Percentiles rank a stretch among this genome's conserved stretches.
These are phyloP conservation scores for Andrena cerasifolii DNA, from an alignment of 1,140 invertebrate genomes.

Conservation along the genomic window DNA sequence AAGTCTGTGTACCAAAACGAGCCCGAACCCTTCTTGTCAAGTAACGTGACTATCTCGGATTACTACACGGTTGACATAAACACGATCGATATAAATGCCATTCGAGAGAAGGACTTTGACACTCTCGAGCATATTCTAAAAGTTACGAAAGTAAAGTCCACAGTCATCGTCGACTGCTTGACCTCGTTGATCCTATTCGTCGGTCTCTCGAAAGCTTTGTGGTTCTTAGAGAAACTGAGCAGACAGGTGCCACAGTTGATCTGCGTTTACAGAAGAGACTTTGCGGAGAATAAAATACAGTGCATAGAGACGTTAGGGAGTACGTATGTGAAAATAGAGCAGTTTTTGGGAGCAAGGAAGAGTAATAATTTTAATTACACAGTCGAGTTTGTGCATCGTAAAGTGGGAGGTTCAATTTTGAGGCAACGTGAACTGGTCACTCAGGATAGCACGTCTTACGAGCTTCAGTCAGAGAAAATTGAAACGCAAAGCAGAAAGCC, in stretches of 20 bases:
- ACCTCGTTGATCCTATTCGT: constrained; percentile 71
- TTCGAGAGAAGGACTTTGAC: constrained; percentile 57
- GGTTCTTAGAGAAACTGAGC: constrained; percentile 73
- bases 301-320: constrained; percentile 75
- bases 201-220: constrained; percentile 68
- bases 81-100: constrained; percentile 2
- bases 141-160: constrained; percentile 45
- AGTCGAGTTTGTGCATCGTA: constrained; percentile 65
- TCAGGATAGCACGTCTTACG: constrained; percentile 69
- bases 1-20: constrained; percentile 58
- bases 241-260: constrained; percentile 71
- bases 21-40: constrained; percentile 53
- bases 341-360: constrained; percentile 30
- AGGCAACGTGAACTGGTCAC: constrained; percentile 68
- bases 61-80: constrained; percentile 70
- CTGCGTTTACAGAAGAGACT: constrained; percentile 77
- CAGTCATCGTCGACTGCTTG: constrained; percentile 76
- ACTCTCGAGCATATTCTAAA: constrained; percentile 63
- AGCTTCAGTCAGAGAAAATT: constrained; percentile 55
- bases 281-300: constrained; percentile 68
- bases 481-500: background rate
- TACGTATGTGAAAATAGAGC: constrained; percentile 73
- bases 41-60: constrained; percentile 72
- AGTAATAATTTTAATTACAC: constrained; percentile 70
- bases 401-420: constrained; percentile 68